Evolutionary conservation across 2,797 vertebrate species (phyloP).

Genomic region (Leuciscus waleckii): DNA sequence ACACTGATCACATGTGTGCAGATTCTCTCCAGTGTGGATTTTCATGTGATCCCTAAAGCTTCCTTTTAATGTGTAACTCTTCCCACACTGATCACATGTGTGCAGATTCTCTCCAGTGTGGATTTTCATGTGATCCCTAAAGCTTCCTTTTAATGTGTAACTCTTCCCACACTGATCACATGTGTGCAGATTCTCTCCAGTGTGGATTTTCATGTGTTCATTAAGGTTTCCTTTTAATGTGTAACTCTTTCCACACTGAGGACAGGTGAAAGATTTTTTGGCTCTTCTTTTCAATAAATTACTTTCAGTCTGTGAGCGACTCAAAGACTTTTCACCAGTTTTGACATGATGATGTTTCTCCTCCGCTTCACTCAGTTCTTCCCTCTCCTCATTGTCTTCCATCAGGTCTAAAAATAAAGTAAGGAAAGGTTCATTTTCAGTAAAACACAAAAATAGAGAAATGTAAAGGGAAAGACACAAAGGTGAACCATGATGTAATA

Average conservation of each 20-base stretch:
- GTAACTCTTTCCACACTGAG: background rate
- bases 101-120: too few species aligned
- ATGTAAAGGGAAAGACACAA: background rate
- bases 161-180: background rate
- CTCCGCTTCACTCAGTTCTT: background rate
- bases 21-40: too few species aligned
- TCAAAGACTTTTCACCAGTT: background rate
- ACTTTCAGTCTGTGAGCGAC: background rate
- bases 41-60: accelerated
- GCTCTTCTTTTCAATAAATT: background rate
- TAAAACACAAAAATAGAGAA: background rate
- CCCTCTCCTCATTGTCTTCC: background rate
- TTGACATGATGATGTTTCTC: background rate
- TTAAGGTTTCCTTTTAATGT: background rate
- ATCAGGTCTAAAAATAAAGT: background rate
- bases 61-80: accelerated
- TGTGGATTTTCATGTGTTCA: background rate
- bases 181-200: background rate
- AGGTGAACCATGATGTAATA: background rate
- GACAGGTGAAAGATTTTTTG: background rate
- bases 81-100: background rate
- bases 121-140: accelerated
- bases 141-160: too few species aligned
- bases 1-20: background rate
- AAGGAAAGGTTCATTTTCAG: background rate